Percentiles rank a stretch among this genome's conserved stretches.
These are phyloP conservation scores for Anabacerthia variegaticeps DNA, from an alignment of 2,797 vertebrate genomes.

Conservation along the genomic window DNA sequence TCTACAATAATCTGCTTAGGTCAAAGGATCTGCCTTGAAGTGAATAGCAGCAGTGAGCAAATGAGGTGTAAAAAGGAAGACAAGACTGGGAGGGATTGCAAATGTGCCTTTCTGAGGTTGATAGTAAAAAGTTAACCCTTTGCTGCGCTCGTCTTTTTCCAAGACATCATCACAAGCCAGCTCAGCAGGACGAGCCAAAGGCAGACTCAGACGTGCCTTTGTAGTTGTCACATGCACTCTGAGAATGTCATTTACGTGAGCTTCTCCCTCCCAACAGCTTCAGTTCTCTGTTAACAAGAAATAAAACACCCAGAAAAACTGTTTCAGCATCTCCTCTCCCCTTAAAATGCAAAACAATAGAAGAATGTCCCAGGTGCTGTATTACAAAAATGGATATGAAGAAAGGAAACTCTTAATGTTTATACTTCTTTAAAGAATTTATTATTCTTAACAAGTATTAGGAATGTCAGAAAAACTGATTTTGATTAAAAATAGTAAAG, in stretches of 20 bases:
- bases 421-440: neutral
- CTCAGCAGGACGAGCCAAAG: neutral
- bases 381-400: neutral
- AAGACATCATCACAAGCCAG: neutral
- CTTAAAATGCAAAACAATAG: neutral
- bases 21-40: constrained; percentile 73
- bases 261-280: neutral
- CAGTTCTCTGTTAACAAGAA: neutral
- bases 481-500: neutral
- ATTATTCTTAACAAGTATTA: neutral
- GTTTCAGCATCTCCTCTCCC: neutral
- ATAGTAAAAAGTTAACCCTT: constrained; percentile 40
- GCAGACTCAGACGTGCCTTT: neutral
- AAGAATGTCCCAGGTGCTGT: neutral
- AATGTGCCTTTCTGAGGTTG: constrained; percentile 21
- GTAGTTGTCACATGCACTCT: rapidly evolving
- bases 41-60: constrained; percentile 29
- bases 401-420: neutral
- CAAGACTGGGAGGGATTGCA: neutral
- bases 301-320: neutral
- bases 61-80: constrained; percentile 35
- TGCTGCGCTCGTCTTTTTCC: neutral
- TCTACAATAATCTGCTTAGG: constrained; percentile 88
- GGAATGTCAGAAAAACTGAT: neutral
- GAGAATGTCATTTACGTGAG: neutral